Conservation (phyloP, 2,888 invertebrate genomes). For the Bombylius discolor region DNA sequence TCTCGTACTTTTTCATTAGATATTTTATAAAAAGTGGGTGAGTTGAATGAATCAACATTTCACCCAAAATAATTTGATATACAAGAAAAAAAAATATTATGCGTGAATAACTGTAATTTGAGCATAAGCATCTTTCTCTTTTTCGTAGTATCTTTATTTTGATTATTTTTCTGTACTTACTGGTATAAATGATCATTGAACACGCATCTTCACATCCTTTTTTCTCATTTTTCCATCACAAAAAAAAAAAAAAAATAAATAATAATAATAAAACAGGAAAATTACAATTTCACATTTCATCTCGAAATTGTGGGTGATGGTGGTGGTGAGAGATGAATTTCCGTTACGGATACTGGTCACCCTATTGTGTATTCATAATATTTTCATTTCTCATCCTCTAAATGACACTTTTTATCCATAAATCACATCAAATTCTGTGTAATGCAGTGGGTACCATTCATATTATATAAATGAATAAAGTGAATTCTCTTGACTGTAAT, state of each 20-base stretch:
- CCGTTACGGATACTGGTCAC: constrained; percentile 14
- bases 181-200: not conserved
- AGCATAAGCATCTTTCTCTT: not conserved
- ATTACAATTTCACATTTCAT: constrained; percentile 2
- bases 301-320: not conserved
- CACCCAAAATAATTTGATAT: not conserved
- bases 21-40: not conserved
- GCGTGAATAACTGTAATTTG: constrained; percentile 5
- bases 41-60: not conserved
- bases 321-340: constrained; percentile 1
- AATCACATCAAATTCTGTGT: constrained; percentile 1
- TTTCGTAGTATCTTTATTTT: not conserved
- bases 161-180: not conserved
- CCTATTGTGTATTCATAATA: not conserved
- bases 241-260: too few species aligned
- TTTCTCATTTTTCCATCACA: not conserved
- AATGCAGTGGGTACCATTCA: not conserved
- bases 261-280: not conserved
- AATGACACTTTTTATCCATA: not conserved
- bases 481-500: constrained; percentile 34
- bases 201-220: not conserved
- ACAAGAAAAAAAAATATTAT: not conserved
- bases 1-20: too few species aligned
- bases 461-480: not conserved
- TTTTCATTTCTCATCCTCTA: constrained; percentile 1